Conservation (phyloP, 2,113 vertebrate genomes). For the Oxygymnocypris stewartii region DNA sequence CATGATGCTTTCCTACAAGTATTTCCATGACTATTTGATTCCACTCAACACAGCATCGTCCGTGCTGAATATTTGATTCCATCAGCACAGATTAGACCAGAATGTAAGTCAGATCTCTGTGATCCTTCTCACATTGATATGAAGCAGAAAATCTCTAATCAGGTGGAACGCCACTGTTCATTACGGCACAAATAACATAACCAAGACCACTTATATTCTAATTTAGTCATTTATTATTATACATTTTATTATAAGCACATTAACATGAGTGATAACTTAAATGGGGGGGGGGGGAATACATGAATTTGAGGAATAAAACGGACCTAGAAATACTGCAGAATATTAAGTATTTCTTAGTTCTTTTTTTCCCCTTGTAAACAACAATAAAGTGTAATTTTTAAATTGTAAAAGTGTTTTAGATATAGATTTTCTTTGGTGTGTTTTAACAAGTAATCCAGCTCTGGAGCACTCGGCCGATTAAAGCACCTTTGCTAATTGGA, state of each 20-base stretch:
- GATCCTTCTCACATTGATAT: neutral
- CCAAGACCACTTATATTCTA: neutral
- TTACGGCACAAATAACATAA: neutral
- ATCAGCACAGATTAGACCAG: neutral
- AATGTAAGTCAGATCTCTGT: neutral
- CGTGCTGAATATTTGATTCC: neutral
- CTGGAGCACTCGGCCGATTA: neutral
- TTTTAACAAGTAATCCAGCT: constrained; percentile 33
- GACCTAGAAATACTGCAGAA: neutral
- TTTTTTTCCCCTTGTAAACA: neutral
- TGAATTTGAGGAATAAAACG: neutral
- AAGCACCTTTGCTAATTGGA: constrained; percentile 71
- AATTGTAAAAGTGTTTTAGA: too few species aligned
- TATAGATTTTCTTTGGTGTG: too few species aligned
- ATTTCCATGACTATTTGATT: neutral
- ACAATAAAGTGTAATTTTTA: neutral
- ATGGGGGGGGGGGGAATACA: neutral
- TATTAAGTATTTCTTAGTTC: neutral
- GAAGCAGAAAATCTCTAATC: neutral
- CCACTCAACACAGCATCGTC: neutral
- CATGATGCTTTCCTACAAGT: neutral
- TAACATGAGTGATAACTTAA: too few species aligned
- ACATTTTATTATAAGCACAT: neutral
- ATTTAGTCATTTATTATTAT: neutral
- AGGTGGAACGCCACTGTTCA: neutral